A percentile compares a stretch with the other conserved stretches of the same genome.
Conservation (phyloP, 2,797 vertebrate species). For the Buphagus erythrorhynchus region DNA sequence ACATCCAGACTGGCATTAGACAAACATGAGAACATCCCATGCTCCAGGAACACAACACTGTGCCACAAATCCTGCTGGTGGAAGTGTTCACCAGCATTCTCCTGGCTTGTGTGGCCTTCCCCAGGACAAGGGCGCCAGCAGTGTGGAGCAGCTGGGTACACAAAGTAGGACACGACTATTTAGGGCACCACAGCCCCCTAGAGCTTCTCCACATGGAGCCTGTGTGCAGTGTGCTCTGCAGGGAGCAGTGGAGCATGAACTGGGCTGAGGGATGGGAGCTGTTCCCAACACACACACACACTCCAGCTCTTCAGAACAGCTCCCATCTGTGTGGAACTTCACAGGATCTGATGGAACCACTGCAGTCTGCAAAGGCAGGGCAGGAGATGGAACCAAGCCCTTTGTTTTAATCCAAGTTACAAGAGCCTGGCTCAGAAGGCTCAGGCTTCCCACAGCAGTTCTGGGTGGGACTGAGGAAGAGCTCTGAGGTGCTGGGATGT, state of each 20-base stretch:
- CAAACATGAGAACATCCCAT: rapidly evolving
- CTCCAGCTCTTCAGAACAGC: not conserved
- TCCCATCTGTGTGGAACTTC: not conserved
- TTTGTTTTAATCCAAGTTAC: not conserved
- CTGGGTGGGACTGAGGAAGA: not conserved
- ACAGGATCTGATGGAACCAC: not conserved
- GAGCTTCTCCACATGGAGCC: conserved; percentile 39
- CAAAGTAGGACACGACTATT: conserved; percentile 52
- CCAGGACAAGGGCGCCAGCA: not conserved
- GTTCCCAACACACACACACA: not conserved
- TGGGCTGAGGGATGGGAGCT: not conserved
- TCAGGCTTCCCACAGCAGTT: not conserved
- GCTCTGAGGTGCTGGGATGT: not conserved
- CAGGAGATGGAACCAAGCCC: not conserved
- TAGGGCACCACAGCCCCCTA: conserved; percentile 44
- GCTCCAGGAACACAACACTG: not conserved
- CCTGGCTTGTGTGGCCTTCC: not conserved
- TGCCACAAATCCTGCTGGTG: not conserved
- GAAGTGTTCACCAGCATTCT: not conserved
- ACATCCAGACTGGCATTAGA: not conserved
- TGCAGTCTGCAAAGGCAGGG: not conserved
- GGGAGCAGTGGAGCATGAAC: conserved; percentile 23
- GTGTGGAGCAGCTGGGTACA: not conserved
- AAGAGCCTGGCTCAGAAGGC: not conserved
- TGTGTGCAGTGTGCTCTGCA: not conserved